Evolutionary conservation across 1,140 invertebrate species (phyloP), one percentile per base, ranked within the genome.

Genomic region (Drosophila pseudoobscura): DNA sequence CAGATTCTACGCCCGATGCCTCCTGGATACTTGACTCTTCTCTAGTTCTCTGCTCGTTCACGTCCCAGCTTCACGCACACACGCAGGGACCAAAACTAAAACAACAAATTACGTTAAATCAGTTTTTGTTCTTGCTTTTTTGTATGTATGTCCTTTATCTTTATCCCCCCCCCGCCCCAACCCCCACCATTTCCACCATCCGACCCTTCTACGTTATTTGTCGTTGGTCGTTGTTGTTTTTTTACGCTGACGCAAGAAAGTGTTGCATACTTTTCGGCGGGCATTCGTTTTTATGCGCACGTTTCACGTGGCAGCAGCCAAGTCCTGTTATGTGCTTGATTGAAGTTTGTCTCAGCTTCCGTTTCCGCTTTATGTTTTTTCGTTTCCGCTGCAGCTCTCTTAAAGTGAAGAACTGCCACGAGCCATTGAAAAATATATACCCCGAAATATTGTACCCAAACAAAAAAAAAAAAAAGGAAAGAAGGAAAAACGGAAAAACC

Each of bases 251-350:
- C 69, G 69, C 70, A 78, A 80, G 62, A 58, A 76, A 73, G 78
- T 80, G 78, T 80, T 80, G 78, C 78, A 80, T 80, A 78, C 77
- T 82, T 83, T 79, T 84, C 65, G 75, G 62, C 71, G 79, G 76
- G 60, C 66, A 84, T 79, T 84, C 79, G 72, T 84, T 84, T 84
- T 84, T 84, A 76, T 84, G 76, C 66, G 65, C 65, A 64, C 80
- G 65, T 79, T 75, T 75, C 73, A 54, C 55, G 57, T 62, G 57
- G 35, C 35, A 35, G 31, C 7, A 11, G 31, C 35, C 29, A 31
- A 35, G 35, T 4, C 39, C 44, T 51, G 46, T 66, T 73, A 73
- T 75, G 61, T 75, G 73, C 75, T 63, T 75, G 70, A 79, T 64
- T 79, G 69, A 80, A 75, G 64, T 75, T 61, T 56, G 63, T 69